These are phyloP conservation scores for Hirundo rustica DNA, from an alignment of 2,797 vertebrate genomes.

Conservation along the genomic window DNA sequence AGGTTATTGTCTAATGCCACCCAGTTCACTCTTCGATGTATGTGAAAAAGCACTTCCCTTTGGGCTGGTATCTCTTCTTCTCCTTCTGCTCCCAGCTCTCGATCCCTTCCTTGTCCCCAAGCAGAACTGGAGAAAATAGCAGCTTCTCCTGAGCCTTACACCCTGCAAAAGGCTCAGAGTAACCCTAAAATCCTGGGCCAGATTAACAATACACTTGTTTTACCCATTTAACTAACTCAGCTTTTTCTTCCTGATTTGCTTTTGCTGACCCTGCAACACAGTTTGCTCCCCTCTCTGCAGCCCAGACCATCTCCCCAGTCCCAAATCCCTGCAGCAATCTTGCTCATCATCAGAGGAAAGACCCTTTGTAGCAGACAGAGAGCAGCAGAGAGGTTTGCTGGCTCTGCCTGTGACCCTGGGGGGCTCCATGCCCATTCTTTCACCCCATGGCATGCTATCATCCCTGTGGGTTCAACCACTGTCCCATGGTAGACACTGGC, in stretches of 20 bases:
- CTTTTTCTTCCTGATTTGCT: neutral
- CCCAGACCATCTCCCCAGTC: neutral
- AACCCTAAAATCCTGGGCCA: neutral
- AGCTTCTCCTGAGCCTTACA: neutral
- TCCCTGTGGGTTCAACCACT: neutral
- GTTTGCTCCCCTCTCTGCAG: neutral
- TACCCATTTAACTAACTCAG: neutral
- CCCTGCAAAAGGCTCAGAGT: neutral
- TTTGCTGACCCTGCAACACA: neutral
- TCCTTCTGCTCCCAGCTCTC: neutral
- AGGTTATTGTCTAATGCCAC: neutral
- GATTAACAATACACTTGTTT: neutral
- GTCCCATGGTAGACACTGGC: accelerated
- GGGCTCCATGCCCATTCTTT: neutral
- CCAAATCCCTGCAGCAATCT: neutral
- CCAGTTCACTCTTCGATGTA: neutral
- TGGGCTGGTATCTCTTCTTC: neutral
- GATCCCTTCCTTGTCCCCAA: neutral
- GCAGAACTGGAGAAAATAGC: neutral
- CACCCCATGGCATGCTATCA: neutral
- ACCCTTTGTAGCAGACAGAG: neutral
- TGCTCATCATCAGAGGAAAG: neutral
- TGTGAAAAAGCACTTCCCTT: neutral
- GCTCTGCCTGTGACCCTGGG: neutral
- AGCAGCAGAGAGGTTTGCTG: neutral